Base-by-base conservation (phyloP, 1,140 invertebrate genomes). In the Neodiprion fabricii region DNA sequence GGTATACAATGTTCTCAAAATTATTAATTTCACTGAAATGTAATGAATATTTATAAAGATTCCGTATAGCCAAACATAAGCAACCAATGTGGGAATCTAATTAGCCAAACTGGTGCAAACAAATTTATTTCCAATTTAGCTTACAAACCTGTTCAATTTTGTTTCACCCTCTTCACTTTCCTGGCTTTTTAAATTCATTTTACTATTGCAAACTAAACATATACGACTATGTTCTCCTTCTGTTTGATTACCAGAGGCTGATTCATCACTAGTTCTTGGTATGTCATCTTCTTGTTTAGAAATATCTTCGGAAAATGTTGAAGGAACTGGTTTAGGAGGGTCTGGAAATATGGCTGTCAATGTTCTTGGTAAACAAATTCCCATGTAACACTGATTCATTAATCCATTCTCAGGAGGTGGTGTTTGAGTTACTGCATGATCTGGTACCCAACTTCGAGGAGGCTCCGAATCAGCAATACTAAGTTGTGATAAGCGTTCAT, bases 321-420 rank as follows among this genome's bases (percentile, higher is more conserved):
- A 78, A 71, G 80, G 47, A 9, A 78, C 73, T 7, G 78, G 73
- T 7, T 84, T 79, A 72, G 84, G 82, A 47, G 82, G 82, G 81
- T 87, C 86, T 9, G 94, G 93, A 84, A 96, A 95, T 72, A 96
- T 88, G 65, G 91, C 90, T 7, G 89, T 85, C 2, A 96, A 86
- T 80, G 91, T 91, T 74, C 90, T 88, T 1, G 95, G 95, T 80
- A 96, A 86, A 85, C 93, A 93, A 61, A 97, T 93, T 40, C 96
- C 95, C 89, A 95, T 91, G 82, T 95, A 96, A 78, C 87, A 91
- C 67, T 86, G 78, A 49, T 89, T 89, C 75, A 77, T 83, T 14
- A 81, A 79, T 66, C 83, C 79, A 68, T 83, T 79, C 14, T 83
- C 81, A 7, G 74, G 65, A 1, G 81, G 79, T 9, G 85, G 83